phyloP scores from a whole-genome alignment of 2,888 invertebrate genomes.

The Pasiphila rectangulata region DNA sequence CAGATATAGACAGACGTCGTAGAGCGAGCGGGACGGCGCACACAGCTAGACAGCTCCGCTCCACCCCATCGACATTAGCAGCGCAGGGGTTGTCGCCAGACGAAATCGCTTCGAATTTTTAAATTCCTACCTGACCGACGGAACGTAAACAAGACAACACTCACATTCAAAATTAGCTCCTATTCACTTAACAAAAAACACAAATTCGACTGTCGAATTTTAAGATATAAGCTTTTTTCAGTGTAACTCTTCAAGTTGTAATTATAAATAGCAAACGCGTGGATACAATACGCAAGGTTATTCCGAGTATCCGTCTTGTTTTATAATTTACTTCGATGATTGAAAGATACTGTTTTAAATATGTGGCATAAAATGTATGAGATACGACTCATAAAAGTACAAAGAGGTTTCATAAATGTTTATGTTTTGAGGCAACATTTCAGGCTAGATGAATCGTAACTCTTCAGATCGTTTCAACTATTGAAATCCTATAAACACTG shows the following conservation, averaged over 20 bases:
- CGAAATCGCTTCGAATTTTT: constrained; percentile 69
- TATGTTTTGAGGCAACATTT: constrained; percentile 57
- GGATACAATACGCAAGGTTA: constrained; percentile 74
- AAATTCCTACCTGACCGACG: constrained; percentile 67
- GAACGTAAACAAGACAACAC: constrained; percentile 45
- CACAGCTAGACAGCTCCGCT: constrained; percentile 64
- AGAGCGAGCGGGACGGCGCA: constrained; percentile 53
- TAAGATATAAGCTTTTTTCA: constrained; percentile 50
- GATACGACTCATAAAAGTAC: constrained; percentile 55
- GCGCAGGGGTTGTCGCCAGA: constrained; percentile 78
- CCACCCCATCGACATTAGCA: constrained; percentile 70
- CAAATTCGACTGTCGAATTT: constrained; percentile 35
- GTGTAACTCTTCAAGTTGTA: constrained; percentile 57
- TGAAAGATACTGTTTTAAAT: constrained; percentile 63
- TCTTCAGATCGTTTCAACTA: constrained; percentile 49
- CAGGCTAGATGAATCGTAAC: constrained; percentile 58
- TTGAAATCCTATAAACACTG: constrained; percentile 48
- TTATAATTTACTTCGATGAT: constrained; percentile 65
- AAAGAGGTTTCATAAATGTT: constrained; percentile 56
- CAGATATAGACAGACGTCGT: constrained; percentile 54
- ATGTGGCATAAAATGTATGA: constrained; percentile 51
- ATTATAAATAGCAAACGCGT: constrained; percentile 77
- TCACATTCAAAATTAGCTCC: constrained; percentile 51
- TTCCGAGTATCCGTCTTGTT: constrained; percentile 69
- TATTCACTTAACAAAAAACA: constrained; percentile 41